Percentiles rank a stretch among this genome's conserved stretches.
These are phyloP conservation scores for Neogale vison DNA, from an alignment of 2,113 vertebrate genomes.

Conservation along the genomic window DNA sequence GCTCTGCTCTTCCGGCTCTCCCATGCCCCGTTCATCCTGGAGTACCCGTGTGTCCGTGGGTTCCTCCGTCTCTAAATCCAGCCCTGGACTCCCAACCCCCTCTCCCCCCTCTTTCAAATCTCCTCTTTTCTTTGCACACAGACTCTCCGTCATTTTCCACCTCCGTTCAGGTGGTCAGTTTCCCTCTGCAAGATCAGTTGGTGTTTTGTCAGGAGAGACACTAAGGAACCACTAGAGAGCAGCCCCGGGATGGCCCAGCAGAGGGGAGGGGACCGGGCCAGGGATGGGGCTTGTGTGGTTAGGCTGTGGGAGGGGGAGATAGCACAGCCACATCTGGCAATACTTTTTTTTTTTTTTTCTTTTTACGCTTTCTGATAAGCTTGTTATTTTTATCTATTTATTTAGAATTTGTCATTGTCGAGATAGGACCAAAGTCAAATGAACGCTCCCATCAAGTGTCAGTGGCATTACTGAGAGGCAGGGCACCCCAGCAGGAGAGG, in stretches of 20 bases:
- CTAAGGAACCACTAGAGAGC: not conserved
- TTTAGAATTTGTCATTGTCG: not conserved
- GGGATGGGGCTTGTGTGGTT: not conserved
- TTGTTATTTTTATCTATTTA: not conserved
- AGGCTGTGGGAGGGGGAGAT: too few species aligned
- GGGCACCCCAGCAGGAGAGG: not conserved
- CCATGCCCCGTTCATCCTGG: too few species aligned
- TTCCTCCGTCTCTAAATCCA: not conserved
- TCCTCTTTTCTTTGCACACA: not conserved
- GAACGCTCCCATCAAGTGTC: not conserved
- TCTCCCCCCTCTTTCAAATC: not conserved
- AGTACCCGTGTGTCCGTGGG: fast-evolving
- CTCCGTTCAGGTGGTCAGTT: not conserved
- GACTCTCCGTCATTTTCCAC: not conserved
- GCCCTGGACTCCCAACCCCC: too few species aligned
- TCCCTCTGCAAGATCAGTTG: not conserved
- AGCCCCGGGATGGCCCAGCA: not conserved
- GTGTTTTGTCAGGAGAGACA: too few species aligned
- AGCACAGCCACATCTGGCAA: too few species aligned
- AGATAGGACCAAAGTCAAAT: not conserved
- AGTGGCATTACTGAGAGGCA: too few species aligned
- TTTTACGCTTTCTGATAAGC: not conserved
- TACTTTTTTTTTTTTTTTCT: not conserved
- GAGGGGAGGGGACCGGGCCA: not conserved
- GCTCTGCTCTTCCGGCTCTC: not conserved